phyloP scores from a whole-genome alignment of 2,888 invertebrate genomes.

The Acholoe squamosa region DNA sequence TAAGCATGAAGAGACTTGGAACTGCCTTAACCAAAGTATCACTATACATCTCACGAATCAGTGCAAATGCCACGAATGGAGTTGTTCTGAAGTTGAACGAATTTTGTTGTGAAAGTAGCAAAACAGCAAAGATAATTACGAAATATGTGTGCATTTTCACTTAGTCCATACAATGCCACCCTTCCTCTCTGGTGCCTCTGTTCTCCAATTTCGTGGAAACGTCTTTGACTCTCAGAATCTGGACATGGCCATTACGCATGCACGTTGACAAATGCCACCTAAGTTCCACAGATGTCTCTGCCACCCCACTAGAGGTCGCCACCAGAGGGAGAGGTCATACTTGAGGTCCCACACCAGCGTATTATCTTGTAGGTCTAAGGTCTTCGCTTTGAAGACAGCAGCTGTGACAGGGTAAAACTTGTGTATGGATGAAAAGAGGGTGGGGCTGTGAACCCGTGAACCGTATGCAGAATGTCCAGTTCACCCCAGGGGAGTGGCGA shows the following conservation, averaged over 20 bases:
- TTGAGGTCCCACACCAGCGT: conserved; percentile 26
- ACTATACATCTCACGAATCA: too few relatives aligned
- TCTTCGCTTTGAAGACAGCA: neutral
- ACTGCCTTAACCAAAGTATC: too few relatives aligned
- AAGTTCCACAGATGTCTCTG: neutral
- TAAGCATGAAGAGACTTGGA: too few relatives aligned
- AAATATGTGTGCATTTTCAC: too few relatives aligned
- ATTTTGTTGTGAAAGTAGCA: too few relatives aligned
- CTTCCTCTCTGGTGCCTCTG: too few relatives aligned
- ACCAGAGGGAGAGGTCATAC: neutral
- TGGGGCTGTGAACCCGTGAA: neutral
- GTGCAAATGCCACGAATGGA: too few relatives aligned
- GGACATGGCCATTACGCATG: neutral
- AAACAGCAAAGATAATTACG: too few relatives aligned
- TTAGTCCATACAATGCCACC: too few relatives aligned
- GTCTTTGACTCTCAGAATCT: neutral
- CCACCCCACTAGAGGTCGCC: conserved; percentile 1
- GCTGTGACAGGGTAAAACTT: neutral
- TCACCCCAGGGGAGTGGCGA: neutral
- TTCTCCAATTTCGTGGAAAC: neutral
- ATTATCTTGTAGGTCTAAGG: conserved; percentile 20
- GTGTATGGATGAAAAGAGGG: neutral
- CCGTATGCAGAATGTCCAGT: neutral
- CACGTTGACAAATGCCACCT: neutral
- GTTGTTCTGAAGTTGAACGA: too few relatives aligned